Base-by-base conservation (phyloP, 2,888 invertebrate species). In the Xanthorhoe spadicearia region DNA sequence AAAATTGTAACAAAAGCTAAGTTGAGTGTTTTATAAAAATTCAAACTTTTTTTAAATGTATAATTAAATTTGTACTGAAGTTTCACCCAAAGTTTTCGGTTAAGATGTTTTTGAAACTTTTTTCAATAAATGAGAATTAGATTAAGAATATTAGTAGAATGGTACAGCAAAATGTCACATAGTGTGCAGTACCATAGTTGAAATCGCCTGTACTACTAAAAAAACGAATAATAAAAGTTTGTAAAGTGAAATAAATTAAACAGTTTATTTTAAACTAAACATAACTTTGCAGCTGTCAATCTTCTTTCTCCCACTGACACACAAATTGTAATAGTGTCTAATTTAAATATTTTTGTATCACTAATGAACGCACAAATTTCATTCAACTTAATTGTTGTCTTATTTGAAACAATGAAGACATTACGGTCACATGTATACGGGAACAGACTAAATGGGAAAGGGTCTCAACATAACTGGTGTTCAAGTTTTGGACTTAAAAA, bases 391-490 rank as follows among this genome's bases (percentile, higher is more conserved):
- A 75, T 75, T 74, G 70, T 77, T 73, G 74, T 78, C 74, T 74
- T 76, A 77, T 81, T 79, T 72, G 75, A 79, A 84, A 89, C 87
- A 89, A 89, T 87, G 82, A 82, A 86, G 82, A 82, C 85, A 82
- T 87, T 83, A 84, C 38, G 49, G 17, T 35, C 23, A 52, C 23
- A 51, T 59, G n/a, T 19, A 43, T 4, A 19, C 18, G 35, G 54
- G 9, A 18, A 15, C 18, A 9, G 17, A 18, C 10, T 18, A 54
- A 9, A 54, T 7, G 32, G 32, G 7, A 32, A 7, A 7, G 32
- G 32, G 32, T 32, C 7, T 32, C 7, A 7, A 1, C 32, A 6
- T 32, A 32, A 32, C 32, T 32, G 32, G 5, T 32, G 7, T 5
- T 32, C 0, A 32, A 32, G 6, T 32, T 32, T 6, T 32, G 0